Base-by-base conservation (phyloP, 2,888 invertebrate species). In the Parnassius orleans region DNA sequence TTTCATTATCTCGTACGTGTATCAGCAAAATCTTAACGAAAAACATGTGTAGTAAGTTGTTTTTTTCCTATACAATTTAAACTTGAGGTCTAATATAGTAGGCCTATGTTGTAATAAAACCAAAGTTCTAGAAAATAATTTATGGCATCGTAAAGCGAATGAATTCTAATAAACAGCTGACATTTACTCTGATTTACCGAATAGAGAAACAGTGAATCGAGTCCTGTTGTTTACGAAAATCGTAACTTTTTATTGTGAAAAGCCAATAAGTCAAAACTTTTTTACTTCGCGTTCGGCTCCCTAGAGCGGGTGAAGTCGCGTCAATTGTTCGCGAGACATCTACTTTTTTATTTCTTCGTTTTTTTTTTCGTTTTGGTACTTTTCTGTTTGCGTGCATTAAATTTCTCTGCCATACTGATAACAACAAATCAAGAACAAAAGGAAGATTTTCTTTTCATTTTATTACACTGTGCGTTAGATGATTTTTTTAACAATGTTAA, bases 291-390 rank as follows among this genome's bases (percentile, higher is more conserved):
- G 33, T 44, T 57, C 48, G 33, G 43, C 46, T 50, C 61, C 50
- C 44, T 46, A 33, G 19, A 19, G 54, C 47, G 54, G 52, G 46
- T 11, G 55, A 51, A 69, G 68, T 66, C 70, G 65, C 69, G 72
- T 70, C 76, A 78, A 79, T 83, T 78, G 79, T 77, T 76, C 72
- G 68, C 71, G 74, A 72, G 68, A 75, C 78, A 75, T 78, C 72
- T 76, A 78, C 76, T 78, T 75, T 73, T 75, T 77, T 69, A 77
- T 72, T 72, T 69, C 69, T 72, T 69, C 69, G 70, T 58, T 58
- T 54, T 43, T 63, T 50, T 54, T 63, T 54, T 24, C 42, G 3
- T 14, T n/a, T 42, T 10, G 48, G 41, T 53, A 24, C 24, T 52
- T 52, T 57, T 33, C 42, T 57, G 53, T 48, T 19, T 44, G 33